Conservation (phyloP, 2,888 invertebrate genomes). For the Agonum fuliginosum region DNA sequence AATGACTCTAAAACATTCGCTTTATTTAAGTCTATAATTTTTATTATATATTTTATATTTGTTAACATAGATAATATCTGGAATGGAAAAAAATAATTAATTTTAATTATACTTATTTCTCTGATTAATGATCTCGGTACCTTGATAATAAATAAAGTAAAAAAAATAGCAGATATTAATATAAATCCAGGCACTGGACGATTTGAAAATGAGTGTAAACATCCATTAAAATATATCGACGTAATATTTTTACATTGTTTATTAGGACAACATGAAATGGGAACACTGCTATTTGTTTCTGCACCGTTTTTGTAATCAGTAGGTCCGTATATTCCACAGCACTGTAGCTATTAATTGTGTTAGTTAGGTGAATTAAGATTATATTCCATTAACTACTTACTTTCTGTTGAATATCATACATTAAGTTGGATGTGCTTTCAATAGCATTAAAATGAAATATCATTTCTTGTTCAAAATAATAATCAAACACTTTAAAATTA, state of each 20-base stretch:
- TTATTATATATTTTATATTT: constrained; percentile 29
- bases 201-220: constrained; percentile 28
- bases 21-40: constrained; percentile 26
- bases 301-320: constrained; percentile 40
- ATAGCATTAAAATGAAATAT: constrained; percentile 35
- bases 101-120: not conserved
- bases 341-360: constrained; percentile 42
- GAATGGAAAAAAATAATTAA: constrained; percentile 3
- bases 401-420: constrained; percentile 48
- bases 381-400: constrained; percentile 24
- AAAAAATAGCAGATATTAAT: constrained; percentile 19
- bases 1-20: constrained; percentile 5
- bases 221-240: constrained; percentile 51
- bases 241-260: constrained; percentile 43
- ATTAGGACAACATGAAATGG: constrained; percentile 43
- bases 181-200: constrained; percentile 19
- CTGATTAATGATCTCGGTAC: not conserved
- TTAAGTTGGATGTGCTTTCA: not conserved
- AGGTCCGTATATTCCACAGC: constrained; percentile 47
- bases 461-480: constrained; percentile 27
- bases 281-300: constrained; percentile 1
- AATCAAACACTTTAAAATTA: constrained; percentile 16
- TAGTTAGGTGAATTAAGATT: not conserved
- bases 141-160: constrained; percentile 6
- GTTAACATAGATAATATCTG: constrained; percentile 42